Conservation (phyloP, 1,140 invertebrate genomes). For the Calephelis virginiensis region DNA sequence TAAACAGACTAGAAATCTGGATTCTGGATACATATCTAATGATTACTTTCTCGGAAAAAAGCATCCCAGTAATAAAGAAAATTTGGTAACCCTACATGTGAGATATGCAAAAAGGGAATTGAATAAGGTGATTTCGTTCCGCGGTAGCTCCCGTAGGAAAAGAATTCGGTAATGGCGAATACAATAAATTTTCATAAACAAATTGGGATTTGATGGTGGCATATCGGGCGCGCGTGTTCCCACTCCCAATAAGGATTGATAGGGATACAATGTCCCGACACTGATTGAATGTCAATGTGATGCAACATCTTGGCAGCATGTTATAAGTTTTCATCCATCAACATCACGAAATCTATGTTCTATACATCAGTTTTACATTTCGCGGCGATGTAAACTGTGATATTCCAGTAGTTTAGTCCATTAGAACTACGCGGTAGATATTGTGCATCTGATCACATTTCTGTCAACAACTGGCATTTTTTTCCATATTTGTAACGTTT, state of each 20-base stretch:
- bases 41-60: no score
- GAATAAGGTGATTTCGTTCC: constrained; percentile 77
- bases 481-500: no score
- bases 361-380: no score
- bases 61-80: no score
- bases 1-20: no score
- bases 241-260: constrained; percentile 75
- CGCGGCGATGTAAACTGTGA: no score
- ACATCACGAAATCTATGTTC: not conserved
- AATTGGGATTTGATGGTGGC: constrained; percentile 77
- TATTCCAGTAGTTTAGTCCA: no score
- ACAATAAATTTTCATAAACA: constrained; percentile 79
- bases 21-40: no score
- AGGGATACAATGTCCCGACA: constrained; percentile 73
- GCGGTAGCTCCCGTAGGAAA: constrained; percentile 73
- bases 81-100: constrained; percentile 49
- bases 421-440: no score
- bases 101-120: constrained; percentile 78
- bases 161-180: constrained; percentile 77
- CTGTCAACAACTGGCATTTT: no score
- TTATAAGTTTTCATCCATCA: constrained; percentile 36
- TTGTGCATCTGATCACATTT: no score
- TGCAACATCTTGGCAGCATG: constrained; percentile 37
- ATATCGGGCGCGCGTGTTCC: constrained; percentile 64
- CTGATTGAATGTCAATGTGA: constrained; percentile 77